Conservation (phyloP, 2,797 vertebrate genomes). For the Falco berigora region DNA sequence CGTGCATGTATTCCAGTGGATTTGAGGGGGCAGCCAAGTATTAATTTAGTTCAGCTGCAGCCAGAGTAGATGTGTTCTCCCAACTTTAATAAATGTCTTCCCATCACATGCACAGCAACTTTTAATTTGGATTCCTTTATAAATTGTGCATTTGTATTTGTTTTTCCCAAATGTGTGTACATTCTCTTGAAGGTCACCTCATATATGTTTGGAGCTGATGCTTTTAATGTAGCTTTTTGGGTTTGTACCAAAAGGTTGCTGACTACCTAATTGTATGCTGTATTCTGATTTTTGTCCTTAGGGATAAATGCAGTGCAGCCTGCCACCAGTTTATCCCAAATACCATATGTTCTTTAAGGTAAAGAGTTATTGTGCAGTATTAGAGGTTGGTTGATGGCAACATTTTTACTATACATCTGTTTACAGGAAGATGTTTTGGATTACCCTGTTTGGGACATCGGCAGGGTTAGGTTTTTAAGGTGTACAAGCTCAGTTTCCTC, state of each 20-base stretch:
- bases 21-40: slow-evolving; percentile 37
- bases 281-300: not conserved
- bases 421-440: not conserved
- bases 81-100: slow-evolving; percentile 21
- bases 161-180: not conserved
- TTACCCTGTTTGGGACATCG: not conserved
- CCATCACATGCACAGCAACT: not conserved
- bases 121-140: not conserved
- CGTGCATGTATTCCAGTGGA: not conserved
- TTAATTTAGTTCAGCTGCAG: slow-evolving; percentile 50
- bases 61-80: not conserved
- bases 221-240: not conserved
- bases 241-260: not conserved
- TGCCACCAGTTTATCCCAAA: not conserved
- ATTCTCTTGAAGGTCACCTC: not conserved
- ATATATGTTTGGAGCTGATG: not conserved
- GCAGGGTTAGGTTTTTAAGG: not conserved
- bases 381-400: not conserved
- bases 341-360: not conserved
- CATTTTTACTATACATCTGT: not conserved
- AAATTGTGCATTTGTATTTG: not conserved
- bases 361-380: not conserved
- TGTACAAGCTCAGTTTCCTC: not conserved
- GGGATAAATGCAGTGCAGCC: not conserved
- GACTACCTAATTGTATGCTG: not conserved